Conservation (phyloP, 2,888 invertebrate genomes). For the Incurvaria masculella region DNA sequence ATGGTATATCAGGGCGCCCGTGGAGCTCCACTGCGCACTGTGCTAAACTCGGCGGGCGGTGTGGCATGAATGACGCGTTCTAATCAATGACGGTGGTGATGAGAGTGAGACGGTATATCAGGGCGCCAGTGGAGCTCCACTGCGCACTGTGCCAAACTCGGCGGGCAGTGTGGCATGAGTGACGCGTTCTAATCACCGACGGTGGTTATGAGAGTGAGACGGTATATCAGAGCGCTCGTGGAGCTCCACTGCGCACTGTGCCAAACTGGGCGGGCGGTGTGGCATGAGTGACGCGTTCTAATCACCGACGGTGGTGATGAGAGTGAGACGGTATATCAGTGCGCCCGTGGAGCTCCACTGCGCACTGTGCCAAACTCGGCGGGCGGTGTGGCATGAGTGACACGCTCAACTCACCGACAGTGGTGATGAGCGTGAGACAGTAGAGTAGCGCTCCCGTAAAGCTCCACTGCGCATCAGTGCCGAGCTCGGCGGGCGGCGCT, state of each 20-base stretch:
- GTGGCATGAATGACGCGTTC: no score
- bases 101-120: slow-evolving; percentile 70
- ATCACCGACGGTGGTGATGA: slow-evolving; percentile 75
- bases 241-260: slow-evolving; percentile 64
- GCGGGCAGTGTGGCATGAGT: slow-evolving; percentile 12
- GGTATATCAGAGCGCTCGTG: slow-evolving; percentile 67
- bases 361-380: slow-evolving; percentile 46
- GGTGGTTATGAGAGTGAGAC: slow-evolving; percentile 63
- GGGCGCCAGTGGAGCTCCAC: slow-evolving; percentile 70
- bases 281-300: slow-evolving; percentile 6
- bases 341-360: slow-evolving; percentile 79
- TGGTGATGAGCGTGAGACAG: slow-evolving; percentile 84
- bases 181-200: slow-evolving; percentile 18
- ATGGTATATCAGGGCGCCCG: slow-evolving; percentile 68
- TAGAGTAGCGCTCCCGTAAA: slow-evolving; percentile 82
- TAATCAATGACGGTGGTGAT: slow-evolving; percentile 73
- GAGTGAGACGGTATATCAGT: slow-evolving; percentile 67
- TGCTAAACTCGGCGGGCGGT: slow-evolving; percentile 37
- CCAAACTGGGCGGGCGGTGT: no score
- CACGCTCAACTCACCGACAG: slow-evolving; percentile 67
- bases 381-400: slow-evolving; percentile 23
- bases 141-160: slow-evolving; percentile 60
- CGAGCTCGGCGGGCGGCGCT: slow-evolving; percentile 33
- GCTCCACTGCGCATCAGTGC: slow-evolving; percentile 67
- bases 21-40: slow-evolving; percentile 64